A percentile compares a stretch with the other conserved stretches of the same genome.
Evolutionary conservation across 2,113 vertebrate species (phyloP).

Genomic region (Pseudorectes ferrugineus): DNA sequence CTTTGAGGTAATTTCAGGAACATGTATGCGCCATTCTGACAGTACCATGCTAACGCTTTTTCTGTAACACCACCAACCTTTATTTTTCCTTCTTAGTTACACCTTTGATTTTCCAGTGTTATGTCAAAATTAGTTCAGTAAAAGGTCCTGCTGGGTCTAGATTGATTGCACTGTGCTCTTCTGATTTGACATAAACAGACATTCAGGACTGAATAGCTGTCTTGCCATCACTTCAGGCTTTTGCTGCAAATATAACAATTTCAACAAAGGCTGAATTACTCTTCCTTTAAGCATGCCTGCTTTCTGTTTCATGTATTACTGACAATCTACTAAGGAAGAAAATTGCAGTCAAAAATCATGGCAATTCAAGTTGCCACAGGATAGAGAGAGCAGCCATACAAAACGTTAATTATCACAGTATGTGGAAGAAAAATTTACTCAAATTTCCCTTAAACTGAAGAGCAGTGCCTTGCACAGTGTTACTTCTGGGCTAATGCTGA

Average conservation of each 20-base stretch:
- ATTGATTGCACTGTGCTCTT: slow-evolving; percentile 1
- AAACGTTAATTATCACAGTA: slow-evolving; percentile 16
- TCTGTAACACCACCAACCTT: background rate
- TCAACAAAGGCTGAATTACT: slow-evolving; percentile 1
- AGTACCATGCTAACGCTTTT: background rate
- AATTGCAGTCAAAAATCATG: slow-evolving; percentile 31
- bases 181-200: slow-evolving; percentile 40
- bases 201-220: background rate
- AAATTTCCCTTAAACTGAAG: background rate
- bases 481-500: slow-evolving; percentile 26
- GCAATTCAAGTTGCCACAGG: background rate
- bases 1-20: background rate
- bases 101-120: background rate
- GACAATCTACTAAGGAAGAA: background rate
- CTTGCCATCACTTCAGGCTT: background rate
- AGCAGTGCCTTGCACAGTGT: background rate
- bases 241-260: background rate
- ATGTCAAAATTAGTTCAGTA: slow-evolving; percentile 14
- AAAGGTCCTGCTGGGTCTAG: background rate
- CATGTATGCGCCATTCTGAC: background rate
- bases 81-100: background rate
- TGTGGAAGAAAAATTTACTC: slow-evolving; percentile 1
- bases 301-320: background rate
- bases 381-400: background rate
- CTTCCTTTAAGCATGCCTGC: background rate